A percentile compares a stretch with the other conserved stretches of the same genome.
Evolutionary conservation across 2,113 vertebrate species (phyloP).

Genomic region (Brachypodius melanocephalos): DNA sequence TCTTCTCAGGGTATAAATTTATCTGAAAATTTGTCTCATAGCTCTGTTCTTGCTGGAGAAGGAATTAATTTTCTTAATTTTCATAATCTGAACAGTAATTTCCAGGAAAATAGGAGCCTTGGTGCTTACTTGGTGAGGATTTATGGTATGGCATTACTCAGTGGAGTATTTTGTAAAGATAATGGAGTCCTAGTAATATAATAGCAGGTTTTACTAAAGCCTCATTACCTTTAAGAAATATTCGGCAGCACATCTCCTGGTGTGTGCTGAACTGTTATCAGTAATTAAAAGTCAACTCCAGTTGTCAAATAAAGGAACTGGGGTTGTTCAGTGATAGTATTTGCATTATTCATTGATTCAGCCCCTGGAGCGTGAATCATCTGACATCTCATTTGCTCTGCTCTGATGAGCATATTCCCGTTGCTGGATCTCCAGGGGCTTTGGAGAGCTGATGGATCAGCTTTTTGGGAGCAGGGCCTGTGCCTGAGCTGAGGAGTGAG

Average conservation of each 20-base stretch:
- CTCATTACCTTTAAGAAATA: slow-evolving; percentile 56
- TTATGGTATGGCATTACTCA: not conserved
- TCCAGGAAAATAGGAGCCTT: not conserved
- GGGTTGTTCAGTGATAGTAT: slow-evolving; percentile 22
- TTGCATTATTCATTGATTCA: slow-evolving; percentile 50
- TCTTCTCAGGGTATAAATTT: not conserved
- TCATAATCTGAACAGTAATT: not conserved
- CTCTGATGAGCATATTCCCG: not conserved
- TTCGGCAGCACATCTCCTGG: not conserved
- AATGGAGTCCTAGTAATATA: slow-evolving; percentile 32
- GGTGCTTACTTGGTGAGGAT: not conserved
- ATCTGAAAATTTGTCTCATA: not conserved
- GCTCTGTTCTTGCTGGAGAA: not conserved
- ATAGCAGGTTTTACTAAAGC: slow-evolving; percentile 51
- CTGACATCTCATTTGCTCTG: not conserved
- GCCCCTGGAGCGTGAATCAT: slow-evolving; percentile 3
- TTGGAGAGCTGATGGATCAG: not conserved
- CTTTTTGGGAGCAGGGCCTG: not conserved
- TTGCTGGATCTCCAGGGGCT: not conserved
- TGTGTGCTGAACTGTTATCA: slow-evolving; percentile 36
- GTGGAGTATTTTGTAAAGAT: slow-evolving; percentile 33
- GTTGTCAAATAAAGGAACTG: slow-evolving; percentile 37
- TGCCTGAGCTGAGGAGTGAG: not conserved
- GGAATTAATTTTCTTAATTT: not conserved
- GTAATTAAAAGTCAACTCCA: slow-evolving; percentile 59